Base-by-base conservation (phyloP, 2,113 vertebrate species). In the Seriola dumerili region DNA sequence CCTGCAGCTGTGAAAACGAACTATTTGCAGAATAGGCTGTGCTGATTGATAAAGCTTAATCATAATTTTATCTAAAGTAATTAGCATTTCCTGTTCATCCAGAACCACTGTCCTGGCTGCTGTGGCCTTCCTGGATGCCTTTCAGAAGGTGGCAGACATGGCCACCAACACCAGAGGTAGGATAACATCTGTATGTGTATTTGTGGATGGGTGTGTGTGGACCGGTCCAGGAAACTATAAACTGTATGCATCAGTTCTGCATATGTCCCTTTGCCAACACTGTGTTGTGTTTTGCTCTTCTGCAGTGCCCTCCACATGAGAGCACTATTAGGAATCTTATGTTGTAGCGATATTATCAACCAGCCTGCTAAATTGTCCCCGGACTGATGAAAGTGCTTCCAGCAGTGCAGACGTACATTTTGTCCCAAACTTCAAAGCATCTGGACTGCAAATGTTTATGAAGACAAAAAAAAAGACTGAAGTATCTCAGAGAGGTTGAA, bases 101-200 rank as follows among this genome's bases (percentile, higher is more conserved):
- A 99, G 98, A 95, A 99, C 98, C 77, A 99, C 98, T 0, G 97
- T 99, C 81, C 94, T 99, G 93, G 97, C 98, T 40, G 97, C 97
- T n/a, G 98, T 98, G 74, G 97, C 98, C 86, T 99, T 99, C 94
- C 93, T 99, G 87, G 98, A 99, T 89, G 98, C 98, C 88, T 99
- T 99, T 95, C 98, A 99, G 96, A 99, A 98, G 95, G 98, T 99
- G 93, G 98, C 98, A 0, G 98, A 99, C 91, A 99, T 99, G 98
- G 98, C 98, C 48, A 99, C 98, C 94, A 99, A 99, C 96, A 98
- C 98, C 38, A 94, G 98, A 97, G 98, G 98, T 99, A 95, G 84
- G 96, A 83, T 9, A 66, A 19, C 29, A 52, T 8, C 21, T 17
- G n/a, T 34, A 25, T 57, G 57, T 70, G 54, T 42, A 2, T n/a